phyloP scores from a whole-genome alignment of 1,140 invertebrate genomes.

The Drosophila neocordata region DNA sequence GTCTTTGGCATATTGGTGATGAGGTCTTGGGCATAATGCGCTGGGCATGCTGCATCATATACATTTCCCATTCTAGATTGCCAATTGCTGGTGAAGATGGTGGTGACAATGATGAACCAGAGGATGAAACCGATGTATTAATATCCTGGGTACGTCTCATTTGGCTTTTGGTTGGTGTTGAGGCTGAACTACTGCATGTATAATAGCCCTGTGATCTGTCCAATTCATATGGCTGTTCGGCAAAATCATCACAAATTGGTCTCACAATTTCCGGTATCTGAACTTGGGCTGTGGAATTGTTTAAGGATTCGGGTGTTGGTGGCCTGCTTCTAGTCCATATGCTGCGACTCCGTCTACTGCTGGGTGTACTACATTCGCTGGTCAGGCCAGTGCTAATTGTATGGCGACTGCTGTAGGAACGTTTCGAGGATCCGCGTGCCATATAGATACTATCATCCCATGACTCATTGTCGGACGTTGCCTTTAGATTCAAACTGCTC shows the following conservation, averaged over 20 bases:
- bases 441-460: constrained; percentile 45
- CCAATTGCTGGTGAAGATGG: neutral
- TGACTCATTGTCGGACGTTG: constrained; percentile 8
- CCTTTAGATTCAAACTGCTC: constrained; percentile 52
- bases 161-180: constrained; percentile 42
- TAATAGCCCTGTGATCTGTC: constrained; percentile 59
- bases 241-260: constrained; percentile 68
- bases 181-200: constrained; percentile 65
- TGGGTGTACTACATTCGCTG: constrained; percentile 26
- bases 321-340: constrained; percentile 7
- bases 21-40: constrained; percentile 78
- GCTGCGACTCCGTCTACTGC: neutral
- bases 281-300: constrained; percentile 5
- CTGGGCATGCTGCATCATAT: constrained; percentile 70
- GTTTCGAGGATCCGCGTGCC: constrained; percentile 39
- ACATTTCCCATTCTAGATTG: constrained; percentile 78
- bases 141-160: constrained; percentile 63
- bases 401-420: constrained; percentile 27
- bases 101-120: neutral
- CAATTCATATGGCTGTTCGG: constrained; percentile 55
- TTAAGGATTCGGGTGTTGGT: neutral
- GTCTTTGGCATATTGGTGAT: constrained; percentile 56
- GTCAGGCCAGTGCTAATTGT: constrained; percentile 37
- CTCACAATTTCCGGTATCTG: constrained; percentile 19
- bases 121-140: neutral